Base-by-base conservation (phyloP, 1,140 invertebrate genomes). In the Bradysia coprophila region DNA sequence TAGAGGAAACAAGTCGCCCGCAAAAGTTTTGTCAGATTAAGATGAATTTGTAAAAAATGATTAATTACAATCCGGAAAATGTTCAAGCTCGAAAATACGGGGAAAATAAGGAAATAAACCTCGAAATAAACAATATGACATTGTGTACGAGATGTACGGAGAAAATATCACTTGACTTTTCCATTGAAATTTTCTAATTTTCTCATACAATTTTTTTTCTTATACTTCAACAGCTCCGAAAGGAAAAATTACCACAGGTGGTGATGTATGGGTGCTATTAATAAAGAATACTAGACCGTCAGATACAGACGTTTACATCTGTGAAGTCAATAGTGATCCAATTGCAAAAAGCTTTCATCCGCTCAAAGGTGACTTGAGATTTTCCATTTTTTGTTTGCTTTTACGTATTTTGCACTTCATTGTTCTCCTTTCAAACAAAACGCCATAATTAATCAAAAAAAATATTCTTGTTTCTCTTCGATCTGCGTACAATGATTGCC, bases 181-280 rank as follows among this genome's bases (percentile, higher is more conserved):
- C n/a, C n/a, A n/a, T n/a, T n/a, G n/a, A n/a, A n/a, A n/a, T n/a
- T n/a, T n/a, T n/a, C n/a, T n/a, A n/a, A n/a, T n/a, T n/a, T n/a
- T n/a, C n/a, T n/a, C n/a, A n/a, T n/a, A n/a, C n/a, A 38, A 38
- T n/a, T 22, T 15, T 21, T 32, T 20, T 37, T 21, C 21, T 43
- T 38, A n/a, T 15, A n/a, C 18, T 38, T 38, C 22, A 38, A 46
- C 68, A 46, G 59, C 64, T 53, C 69, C 68, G 1, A 65, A 61
- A 2, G 62, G 63, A 15, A 49, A 43, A 18, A 52, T 47, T 40
- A 57, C 55, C 53, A 23, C 64, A 69, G 67, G 76, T 13, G 79
- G 80, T 2, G 80, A 85, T 51, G 80, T 85, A 11, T 88, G 82
- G 81, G 79, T 85, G 21, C 65, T 88, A n/a, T 71, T 78, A 32